Conservation (phyloP, 2,113 vertebrate genomes). For the Gnathonemus longibarbis region DNA sequence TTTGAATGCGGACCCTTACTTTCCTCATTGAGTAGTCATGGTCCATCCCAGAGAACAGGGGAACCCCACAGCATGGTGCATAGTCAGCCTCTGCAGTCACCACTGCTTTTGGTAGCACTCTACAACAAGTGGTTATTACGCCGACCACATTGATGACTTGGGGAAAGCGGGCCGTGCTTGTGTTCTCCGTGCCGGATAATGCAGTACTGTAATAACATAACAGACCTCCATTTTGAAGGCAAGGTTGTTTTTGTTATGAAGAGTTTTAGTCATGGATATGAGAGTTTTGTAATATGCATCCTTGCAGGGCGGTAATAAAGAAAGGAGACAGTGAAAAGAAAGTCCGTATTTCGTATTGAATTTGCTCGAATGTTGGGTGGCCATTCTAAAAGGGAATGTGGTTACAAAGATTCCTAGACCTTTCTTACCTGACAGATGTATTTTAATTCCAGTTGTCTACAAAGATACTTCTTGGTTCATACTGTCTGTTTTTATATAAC, state of each 20-base stretch:
- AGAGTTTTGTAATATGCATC: not conserved
- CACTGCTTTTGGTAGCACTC: not conserved
- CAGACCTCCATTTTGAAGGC: not conserved
- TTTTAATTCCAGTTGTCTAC: not conserved
- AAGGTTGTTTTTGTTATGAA: conserved; percentile 1
- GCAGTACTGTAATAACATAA: not conserved
- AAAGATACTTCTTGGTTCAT: not conserved
- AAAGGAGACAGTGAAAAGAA: not conserved
- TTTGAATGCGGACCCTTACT: not conserved
- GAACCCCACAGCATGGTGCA: not conserved
- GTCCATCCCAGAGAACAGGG: not conserved
- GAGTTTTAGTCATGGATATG: not conserved
- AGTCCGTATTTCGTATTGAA: not conserved
- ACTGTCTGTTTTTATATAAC: not conserved
- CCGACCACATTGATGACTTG: not conserved
- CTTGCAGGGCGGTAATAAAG: not conserved
- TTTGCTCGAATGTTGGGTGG: not conserved
- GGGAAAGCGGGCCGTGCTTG: not conserved
- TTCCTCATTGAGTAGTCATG: not conserved
- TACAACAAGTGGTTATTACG: not conserved
- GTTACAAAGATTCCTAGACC: not conserved
- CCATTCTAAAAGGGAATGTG: not conserved
- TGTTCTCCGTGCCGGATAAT: not conserved
- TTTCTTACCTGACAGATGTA: not conserved
- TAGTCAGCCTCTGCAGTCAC: not conserved